Conservation (phyloP, 2,797 vertebrate genomes). For the Calcarius lapponicus region DNA sequence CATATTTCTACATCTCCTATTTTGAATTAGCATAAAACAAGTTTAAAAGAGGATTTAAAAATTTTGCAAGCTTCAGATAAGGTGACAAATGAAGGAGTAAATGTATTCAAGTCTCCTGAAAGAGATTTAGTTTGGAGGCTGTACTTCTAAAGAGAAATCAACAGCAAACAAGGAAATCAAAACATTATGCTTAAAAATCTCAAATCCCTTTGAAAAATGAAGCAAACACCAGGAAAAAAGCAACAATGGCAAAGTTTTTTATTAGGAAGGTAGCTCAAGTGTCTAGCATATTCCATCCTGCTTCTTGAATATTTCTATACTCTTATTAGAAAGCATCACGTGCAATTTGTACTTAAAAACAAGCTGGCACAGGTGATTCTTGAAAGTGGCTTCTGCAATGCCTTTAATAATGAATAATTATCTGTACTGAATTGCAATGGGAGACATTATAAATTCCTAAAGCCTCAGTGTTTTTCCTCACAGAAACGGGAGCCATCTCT, state of each 20-base stretch:
- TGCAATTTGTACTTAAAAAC: not conserved
- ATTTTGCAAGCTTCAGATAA: not conserved
- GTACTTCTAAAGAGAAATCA: not conserved
- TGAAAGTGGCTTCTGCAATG: not conserved
- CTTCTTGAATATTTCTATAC: not conserved
- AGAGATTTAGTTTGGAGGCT: not conserved
- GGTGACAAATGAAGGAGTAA: not conserved
- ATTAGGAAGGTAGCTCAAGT: not conserved
- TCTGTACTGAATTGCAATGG: not conserved
- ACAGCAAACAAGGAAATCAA: not conserved
- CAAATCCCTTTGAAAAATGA: not conserved
- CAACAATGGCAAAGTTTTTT: not conserved
- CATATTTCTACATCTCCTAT: not conserved
- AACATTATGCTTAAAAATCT: not conserved
- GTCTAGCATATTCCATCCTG: not conserved
- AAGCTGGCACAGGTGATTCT: not conserved
- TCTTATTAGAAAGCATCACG: not conserved
- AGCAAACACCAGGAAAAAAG: not conserved
- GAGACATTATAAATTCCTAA: not conserved
- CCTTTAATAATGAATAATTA: not conserved
- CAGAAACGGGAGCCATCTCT: slow-evolving; percentile 81
- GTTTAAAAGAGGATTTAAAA: not conserved
- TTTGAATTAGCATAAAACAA: not conserved
- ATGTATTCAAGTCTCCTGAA: not conserved
- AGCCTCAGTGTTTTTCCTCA: slow-evolving; percentile 1